Conservation (phyloP, 1,140 invertebrate genomes). For the Agrypnia vestita region DNA sequence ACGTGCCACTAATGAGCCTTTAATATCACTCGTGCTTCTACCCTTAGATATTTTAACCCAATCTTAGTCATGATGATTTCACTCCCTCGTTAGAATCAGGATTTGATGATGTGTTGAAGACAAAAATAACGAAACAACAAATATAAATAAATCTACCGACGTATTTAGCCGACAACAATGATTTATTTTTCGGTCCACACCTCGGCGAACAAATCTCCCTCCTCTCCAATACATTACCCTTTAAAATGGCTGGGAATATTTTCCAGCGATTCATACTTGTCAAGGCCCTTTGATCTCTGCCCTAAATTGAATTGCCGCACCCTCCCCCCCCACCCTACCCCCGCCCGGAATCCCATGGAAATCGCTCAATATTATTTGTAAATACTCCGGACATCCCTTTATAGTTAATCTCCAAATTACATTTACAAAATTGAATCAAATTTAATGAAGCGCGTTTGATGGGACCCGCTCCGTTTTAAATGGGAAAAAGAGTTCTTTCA, state of each 20-base stretch:
- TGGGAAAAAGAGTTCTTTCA: no score
- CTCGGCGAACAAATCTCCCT: background rate
- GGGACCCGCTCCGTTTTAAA: background rate
- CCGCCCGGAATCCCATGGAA: background rate
- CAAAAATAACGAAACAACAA: no score
- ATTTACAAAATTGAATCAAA: conserved; percentile 27
- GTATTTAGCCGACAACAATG: no score
- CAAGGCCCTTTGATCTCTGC: conserved; percentile 17
- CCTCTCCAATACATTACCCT: background rate
- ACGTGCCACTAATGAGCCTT: no score
- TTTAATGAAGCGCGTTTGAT: conserved; percentile 22
- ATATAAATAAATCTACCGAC: no score
- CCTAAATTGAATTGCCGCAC: conserved; percentile 11
- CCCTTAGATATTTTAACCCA: no score
- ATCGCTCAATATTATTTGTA: conserved; percentile 28
- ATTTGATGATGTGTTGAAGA: no score
- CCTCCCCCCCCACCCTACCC: background rate
- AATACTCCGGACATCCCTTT: conserved; percentile 17
- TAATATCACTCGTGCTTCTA: no score
- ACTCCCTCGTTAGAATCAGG: no score
- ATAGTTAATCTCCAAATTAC: conserved; percentile 25
- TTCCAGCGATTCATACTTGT: conserved; percentile 5
- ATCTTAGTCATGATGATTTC: no score
- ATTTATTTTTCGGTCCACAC: conserved; percentile 7
- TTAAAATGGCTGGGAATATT: conserved; percentile 13